A percentile compares a stretch with the other conserved stretches of the same genome.
Evolutionary conservation across 2,888 invertebrate genomes (phyloP).

Genomic region (Amphiduros pacificus): DNA sequence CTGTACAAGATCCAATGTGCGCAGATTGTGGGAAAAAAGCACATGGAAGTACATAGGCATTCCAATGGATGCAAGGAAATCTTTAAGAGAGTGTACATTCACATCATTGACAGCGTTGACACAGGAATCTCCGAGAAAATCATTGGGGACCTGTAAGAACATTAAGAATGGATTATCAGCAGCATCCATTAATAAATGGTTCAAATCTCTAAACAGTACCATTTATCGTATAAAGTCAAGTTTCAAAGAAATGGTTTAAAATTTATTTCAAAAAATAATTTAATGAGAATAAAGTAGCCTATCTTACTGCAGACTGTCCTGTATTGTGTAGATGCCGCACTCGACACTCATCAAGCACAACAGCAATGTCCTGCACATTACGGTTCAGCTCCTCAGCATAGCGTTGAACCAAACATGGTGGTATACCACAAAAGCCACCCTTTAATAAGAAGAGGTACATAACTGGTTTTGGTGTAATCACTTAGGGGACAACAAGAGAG

Average conservation of each 20-base stretch:
- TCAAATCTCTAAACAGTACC: too few species aligned
- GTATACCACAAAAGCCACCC: slow-evolving; percentile 57
- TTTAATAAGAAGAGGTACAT: slow-evolving; percentile 36
- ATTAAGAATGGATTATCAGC: too few species aligned
- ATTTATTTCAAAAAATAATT: slow-evolving; percentile 3
- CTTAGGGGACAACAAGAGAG: too few species aligned
- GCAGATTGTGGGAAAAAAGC: slow-evolving; percentile 29
- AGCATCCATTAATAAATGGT: too few species aligned
- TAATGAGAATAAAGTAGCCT: not conserved
- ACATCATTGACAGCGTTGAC: slow-evolving; percentile 48
- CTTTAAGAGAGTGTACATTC: slow-evolving; percentile 50
- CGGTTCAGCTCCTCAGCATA: slow-evolving; percentile 56
- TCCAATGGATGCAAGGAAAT: slow-evolving; percentile 56
- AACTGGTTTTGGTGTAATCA: too few species aligned
- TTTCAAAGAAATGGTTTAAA: too few species aligned
- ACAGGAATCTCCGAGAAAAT: slow-evolving; percentile 50
- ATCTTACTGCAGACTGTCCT: slow-evolving; percentile 47
- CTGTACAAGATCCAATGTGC: slow-evolving; percentile 43
- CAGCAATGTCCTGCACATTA: slow-evolving; percentile 49
- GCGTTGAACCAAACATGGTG: slow-evolving; percentile 56
- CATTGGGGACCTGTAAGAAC: slow-evolving; percentile 49
- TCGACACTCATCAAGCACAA: slow-evolving; percentile 54
- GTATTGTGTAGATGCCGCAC: slow-evolving; percentile 45
- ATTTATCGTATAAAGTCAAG: too few species aligned
- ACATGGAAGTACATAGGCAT: slow-evolving; percentile 55